Percentiles rank a stretch among this genome's conserved stretches.
phyloP scores from a whole-genome alignment of 2,888 invertebrate genomes.

The Cylindroiulus punctatus region DNA sequence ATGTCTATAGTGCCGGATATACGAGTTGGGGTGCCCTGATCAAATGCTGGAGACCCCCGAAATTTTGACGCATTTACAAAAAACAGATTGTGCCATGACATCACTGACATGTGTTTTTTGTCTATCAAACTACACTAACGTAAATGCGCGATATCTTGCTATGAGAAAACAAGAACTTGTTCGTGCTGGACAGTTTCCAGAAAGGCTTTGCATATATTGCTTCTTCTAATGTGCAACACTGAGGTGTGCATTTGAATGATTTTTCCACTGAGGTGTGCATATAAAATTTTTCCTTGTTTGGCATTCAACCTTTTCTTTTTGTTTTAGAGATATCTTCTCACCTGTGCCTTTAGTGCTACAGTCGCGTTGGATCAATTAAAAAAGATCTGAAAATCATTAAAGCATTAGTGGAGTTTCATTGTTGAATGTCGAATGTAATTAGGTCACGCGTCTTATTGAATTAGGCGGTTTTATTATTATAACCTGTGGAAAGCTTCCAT shows the following conservation, averaged over 20 bases:
- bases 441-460: background rate
- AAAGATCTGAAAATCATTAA: background rate
- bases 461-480: background rate
- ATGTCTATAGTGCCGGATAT: background rate
- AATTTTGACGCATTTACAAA: background rate
- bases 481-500: constrained; percentile 4
- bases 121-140: background rate
- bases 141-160: background rate
- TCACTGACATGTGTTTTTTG: constrained; percentile 19
- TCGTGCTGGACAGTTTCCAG: background rate
- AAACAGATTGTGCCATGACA: constrained; percentile 21
- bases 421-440: constrained; percentile 6
- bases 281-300: no score
- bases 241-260: background rate
- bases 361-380: background rate
- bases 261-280: background rate
- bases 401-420: background rate
- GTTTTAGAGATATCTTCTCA: background rate
- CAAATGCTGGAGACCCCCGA: background rate
- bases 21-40: background rate
- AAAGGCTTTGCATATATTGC: background rate
- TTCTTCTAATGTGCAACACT: background rate
- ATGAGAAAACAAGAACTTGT: background rate
- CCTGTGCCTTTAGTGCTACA: background rate
- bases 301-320: background rate